These are phyloP conservation scores for Volucella bombylans DNA, from an alignment of 2,888 invertebrate genomes.

Conservation along the genomic window DNA sequence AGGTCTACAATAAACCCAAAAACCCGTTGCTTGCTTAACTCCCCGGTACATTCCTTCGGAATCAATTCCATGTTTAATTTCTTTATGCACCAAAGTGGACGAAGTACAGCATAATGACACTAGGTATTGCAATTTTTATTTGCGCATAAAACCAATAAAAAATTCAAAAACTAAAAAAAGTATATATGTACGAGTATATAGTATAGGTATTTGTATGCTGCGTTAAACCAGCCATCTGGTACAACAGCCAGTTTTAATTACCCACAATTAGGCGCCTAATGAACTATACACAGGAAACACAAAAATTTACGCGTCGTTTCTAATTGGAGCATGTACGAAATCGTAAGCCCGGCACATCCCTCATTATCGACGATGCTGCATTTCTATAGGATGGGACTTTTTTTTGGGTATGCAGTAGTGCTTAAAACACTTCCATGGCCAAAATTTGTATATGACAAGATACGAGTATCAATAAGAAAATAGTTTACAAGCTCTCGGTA, in stretches of 20 bases:
- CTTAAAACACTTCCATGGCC: no score
- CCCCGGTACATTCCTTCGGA: slow-evolving; percentile 32
- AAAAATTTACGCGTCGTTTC: slow-evolving; percentile 37
- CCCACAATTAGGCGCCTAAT: slow-evolving; percentile 69
- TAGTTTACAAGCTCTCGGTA: no score
- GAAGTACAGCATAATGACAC: slow-evolving; percentile 36
- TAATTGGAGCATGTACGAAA: neutral
- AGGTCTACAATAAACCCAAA: slow-evolving; percentile 11
- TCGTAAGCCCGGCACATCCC: slow-evolving; percentile 12
- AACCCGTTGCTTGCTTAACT: slow-evolving; percentile 33
- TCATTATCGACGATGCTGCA: slow-evolving; percentile 26
- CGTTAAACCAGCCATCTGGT: slow-evolving; percentile 53
- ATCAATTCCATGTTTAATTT: slow-evolving; percentile 54
- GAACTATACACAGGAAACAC: slow-evolving; percentile 54
- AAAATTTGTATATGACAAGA: no score
- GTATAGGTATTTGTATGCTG: neutral
- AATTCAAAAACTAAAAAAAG: neutral
- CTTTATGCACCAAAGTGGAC: slow-evolving; percentile 37
- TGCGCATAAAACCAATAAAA: neutral
- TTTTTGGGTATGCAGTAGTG: no score
- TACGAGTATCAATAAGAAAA: no score
- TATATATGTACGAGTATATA: no score
- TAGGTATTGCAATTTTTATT: slow-evolving; percentile 13
- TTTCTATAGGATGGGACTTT: no score
- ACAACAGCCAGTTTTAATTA: slow-evolving; percentile 62